Evolutionary conservation across 2,113 vertebrate genomes (phyloP).

Genomic region (Megaptera novaeangliae): DNA sequence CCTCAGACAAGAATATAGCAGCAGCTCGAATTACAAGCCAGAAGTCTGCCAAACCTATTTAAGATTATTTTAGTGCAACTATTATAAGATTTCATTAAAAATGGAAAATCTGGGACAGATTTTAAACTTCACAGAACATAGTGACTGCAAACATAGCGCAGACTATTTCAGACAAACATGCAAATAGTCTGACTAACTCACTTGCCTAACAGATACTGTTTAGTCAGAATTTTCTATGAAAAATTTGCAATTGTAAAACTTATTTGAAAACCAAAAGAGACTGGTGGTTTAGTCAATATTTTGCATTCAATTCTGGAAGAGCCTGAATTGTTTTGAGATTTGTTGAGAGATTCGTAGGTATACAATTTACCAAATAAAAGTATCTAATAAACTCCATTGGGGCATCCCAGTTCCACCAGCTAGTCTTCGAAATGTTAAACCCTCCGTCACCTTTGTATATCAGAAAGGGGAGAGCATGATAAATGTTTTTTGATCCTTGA

Average conservation of each 20-base stretch:
- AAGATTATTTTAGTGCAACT: background rate
- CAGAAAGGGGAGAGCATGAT: background rate
- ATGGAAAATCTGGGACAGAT: slow-evolving; percentile 12
- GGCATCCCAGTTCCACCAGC: slow-evolving; percentile 16
- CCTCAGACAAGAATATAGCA: background rate
- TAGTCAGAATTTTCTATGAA: background rate
- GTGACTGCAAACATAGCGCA: background rate
- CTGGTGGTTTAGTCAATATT: background rate
- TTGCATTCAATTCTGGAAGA: slow-evolving; percentile 19
- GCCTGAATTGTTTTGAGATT: slow-evolving; percentile 25
- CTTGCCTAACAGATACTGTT: background rate
- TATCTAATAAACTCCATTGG: background rate
- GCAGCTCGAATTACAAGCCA: background rate
- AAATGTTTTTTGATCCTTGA: slow-evolving; percentile 47
- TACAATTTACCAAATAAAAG: slow-evolving; percentile 42
- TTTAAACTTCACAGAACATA: background rate
- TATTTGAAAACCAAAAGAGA: slow-evolving; percentile 25
- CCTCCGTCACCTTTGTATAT: background rate
- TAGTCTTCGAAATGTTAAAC: slow-evolving; percentile 29
- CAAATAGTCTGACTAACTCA: background rate
- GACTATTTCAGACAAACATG: background rate
- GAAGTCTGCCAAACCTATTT: background rate
- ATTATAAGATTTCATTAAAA: background rate
- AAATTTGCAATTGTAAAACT: background rate
- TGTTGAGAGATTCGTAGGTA: background rate